A percentile compares a stretch with the other conserved stretches of the same genome.
phyloP scores from a whole-genome alignment of 2,888 invertebrate genomes.

The Macaria liturata region DNA sequence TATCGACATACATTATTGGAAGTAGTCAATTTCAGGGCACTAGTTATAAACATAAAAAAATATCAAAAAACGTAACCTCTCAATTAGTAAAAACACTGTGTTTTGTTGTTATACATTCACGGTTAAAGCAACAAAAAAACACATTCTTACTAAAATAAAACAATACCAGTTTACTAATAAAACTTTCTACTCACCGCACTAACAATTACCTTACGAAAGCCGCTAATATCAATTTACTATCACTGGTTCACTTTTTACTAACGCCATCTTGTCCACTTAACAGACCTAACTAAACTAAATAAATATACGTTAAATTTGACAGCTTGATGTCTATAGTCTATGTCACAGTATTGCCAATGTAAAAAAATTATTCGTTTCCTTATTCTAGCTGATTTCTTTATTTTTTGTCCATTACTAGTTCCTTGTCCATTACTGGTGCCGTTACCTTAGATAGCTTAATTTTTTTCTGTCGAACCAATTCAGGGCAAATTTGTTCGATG shows the following conservation, averaged over 20 bases:
- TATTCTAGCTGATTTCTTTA: background rate
- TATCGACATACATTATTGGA: background rate
- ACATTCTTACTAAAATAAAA: background rate
- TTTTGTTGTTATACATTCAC: background rate
- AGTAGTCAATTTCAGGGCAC: background rate
- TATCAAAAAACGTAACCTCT: background rate
- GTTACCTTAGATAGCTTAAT: background rate
- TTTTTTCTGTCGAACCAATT: background rate
- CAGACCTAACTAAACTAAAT: background rate
- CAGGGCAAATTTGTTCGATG: no score
- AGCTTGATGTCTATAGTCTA: background rate
- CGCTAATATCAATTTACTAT: background rate
- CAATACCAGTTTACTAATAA: background rate
- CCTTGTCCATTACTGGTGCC: background rate
- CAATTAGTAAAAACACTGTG: background rate
- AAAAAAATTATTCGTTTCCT: background rate
- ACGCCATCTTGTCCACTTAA: background rate
- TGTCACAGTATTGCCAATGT: background rate
- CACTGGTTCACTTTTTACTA: background rate
- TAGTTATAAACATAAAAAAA: background rate
- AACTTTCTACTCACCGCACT: background rate
- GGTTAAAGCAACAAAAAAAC: background rate
- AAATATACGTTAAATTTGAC: background rate
- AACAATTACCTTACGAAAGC: background rate
- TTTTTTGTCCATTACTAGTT: background rate